Evolutionary conservation across 1,140 invertebrate genomes (phyloP).

Genomic region (Trypoxylus dichotomus): DNA sequence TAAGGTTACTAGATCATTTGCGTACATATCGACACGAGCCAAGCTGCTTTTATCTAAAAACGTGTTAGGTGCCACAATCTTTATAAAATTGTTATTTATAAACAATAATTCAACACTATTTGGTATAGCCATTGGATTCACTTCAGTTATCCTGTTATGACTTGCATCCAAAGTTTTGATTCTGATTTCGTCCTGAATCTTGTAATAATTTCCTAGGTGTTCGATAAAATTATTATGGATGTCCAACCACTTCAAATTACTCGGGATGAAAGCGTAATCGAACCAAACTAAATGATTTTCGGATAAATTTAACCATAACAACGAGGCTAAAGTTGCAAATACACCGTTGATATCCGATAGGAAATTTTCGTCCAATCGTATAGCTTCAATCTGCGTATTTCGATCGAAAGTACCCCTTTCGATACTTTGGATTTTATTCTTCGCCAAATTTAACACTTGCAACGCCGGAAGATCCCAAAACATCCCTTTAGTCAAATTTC

Average conservation of each 20-base stretch:
- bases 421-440: slow-evolving; percentile 83
- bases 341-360: slow-evolving; percentile 85
- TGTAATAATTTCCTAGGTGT: slow-evolving; percentile 83
- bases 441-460: slow-evolving; percentile 83
- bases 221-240: slow-evolving; percentile 87
- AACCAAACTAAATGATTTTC: slow-evolving; percentile 90
- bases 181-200: slow-evolving; percentile 74
- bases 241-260: slow-evolving; percentile 86
- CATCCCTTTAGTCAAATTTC: slow-evolving; percentile 81
- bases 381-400: slow-evolving; percentile 78
- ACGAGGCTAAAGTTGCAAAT: slow-evolving; percentile 75
- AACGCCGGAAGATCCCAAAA: slow-evolving; percentile 80
- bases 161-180: slow-evolving; percentile 84
- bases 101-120: slow-evolving; percentile 86
- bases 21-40: slow-evolving; percentile 84
- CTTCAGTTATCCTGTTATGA: slow-evolving; percentile 81
- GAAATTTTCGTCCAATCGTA: slow-evolving; percentile 83
- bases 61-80: slow-evolving; percentile 76
- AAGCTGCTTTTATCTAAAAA: slow-evolving; percentile 83
- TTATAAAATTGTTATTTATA: slow-evolving; percentile 87
- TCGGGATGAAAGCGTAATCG: slow-evolving; percentile 86
- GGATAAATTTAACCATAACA: slow-evolving; percentile 86
- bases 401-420: slow-evolving; percentile 80
- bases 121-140: slow-evolving; percentile 80
- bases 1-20: slow-evolving; percentile 80